A percentile compares a stretch with the other conserved stretches of the same genome.
Evolutionary conservation across 2,888 invertebrate species (phyloP).

Genomic region (Dorcus parallelipipedus): DNA sequence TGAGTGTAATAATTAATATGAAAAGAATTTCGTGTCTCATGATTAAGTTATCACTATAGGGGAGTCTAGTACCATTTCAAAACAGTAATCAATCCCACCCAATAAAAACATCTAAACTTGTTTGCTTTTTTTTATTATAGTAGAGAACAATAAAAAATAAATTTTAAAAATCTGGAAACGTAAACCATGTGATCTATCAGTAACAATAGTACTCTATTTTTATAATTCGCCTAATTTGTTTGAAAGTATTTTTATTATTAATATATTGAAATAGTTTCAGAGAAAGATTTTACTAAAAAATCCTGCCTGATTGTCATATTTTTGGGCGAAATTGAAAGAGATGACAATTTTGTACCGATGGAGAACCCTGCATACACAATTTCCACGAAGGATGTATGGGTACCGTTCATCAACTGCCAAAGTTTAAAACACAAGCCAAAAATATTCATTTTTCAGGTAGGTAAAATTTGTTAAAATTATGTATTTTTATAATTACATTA

Average conservation of each 20-base stretch:
- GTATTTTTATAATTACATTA: not conserved
- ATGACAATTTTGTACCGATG: conserved; percentile 30
- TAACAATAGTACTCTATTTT: too few species aligned
- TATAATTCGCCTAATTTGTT: too few species aligned
- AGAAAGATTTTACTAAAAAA: conserved; percentile 26
- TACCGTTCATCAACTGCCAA: conserved; percentile 27
- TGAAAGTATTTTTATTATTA: not conserved
- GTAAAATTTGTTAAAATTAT: conserved; percentile 23
- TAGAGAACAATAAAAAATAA: not conserved
- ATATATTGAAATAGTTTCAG: conserved; percentile 9
- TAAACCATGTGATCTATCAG: too few species aligned
- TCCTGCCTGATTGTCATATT: conserved; percentile 40
- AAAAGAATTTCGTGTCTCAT: too few species aligned
- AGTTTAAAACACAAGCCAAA: conserved; percentile 38
- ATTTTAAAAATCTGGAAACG: not conserved
- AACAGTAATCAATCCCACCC: too few species aligned
- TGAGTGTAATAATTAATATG: too few species aligned
- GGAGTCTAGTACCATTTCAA: too few species aligned
- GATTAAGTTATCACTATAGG: too few species aligned
- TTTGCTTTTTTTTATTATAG: too few species aligned
- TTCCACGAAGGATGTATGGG: conserved; percentile 32
- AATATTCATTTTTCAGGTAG: conserved; percentile 43
- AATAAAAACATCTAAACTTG: too few species aligned
- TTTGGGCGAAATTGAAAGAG: conserved; percentile 37
- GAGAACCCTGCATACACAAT: conserved; percentile 23